Base-by-base conservation (phyloP, 2,113 vertebrate species). In the Podarcis raffonei region DNA sequence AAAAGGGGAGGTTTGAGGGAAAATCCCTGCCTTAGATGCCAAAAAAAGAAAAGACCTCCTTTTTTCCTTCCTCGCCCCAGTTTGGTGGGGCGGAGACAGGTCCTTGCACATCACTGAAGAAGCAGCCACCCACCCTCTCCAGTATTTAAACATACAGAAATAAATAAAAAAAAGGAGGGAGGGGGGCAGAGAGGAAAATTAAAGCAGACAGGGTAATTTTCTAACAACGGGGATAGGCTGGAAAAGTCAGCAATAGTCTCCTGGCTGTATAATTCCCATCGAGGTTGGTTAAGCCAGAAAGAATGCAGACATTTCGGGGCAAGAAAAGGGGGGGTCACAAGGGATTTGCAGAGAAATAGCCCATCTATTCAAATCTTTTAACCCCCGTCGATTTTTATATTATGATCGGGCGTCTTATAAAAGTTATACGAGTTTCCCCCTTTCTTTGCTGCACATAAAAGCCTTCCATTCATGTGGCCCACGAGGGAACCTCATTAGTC, bases 11-110 rank as follows among this genome's bases (percentile, higher is more conserved):
- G 16, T 0, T 11, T 8, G 32, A 16, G 27, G 1, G 1, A 13
- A 59, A 59, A 30, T 65, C 86, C 57, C 37, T 35, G 35, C 23
- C 65, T 25, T 23, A 32, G 72, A 16, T 35, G 32, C n/a, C 32
- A 85, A 87, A 92, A 96, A 72, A 53, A 53, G 2, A 11, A 53
- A 48, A 53, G 48, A 30, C 84, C 81, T 89, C 84, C 82, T 91
- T 93, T 53, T 53, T 74, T 90, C 59, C 79, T 93, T 90, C 86
- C 86, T 81, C 92, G 20, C 91, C 74, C 84, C 68, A 48, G 59
- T 90, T 91, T 87, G 23, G 1, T 59, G 84, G 81, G 89, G 95
- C 86, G 74, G 94, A 87, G 94, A 94, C 91, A 84, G 74, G 37
- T 89, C 91, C 92, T 59, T 85, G 83, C 71, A 75, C 53, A 78